These are phyloP conservation scores for Ischnus inquisitorius DNA, from an alignment of 2,888 invertebrate genomes.

Conservation along the genomic window DNA sequence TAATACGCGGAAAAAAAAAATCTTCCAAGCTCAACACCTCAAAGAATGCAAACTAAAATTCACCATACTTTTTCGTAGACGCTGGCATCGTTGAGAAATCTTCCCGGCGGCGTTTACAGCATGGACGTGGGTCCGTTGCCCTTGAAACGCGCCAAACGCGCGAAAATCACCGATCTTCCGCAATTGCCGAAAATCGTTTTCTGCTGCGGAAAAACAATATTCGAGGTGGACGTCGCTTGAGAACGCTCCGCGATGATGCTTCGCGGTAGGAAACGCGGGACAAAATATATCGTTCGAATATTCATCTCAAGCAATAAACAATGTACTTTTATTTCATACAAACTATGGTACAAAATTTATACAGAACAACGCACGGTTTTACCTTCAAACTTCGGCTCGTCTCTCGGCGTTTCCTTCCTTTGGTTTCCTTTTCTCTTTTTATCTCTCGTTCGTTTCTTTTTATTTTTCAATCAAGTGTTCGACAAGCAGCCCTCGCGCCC, in stretches of 20 bases:
- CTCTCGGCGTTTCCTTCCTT: conserved; percentile 75
- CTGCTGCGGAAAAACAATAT: conserved; percentile 87
- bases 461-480: conserved; percentile 60
- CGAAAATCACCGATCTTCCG: conserved; percentile 74
- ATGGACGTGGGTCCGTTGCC: conserved; percentile 87
- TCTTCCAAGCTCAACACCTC: neutral
- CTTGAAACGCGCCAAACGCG: conserved; percentile 67
- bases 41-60: neutral
- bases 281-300: neutral
- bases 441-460: conserved; percentile 41
- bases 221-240: conserved; percentile 87
- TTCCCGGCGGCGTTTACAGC: conserved; percentile 87
- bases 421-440: conserved; percentile 62
- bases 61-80: conserved; percentile 84
- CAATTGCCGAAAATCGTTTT: conserved; percentile 87
- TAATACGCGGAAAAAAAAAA: conserved; percentile 81
- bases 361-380: conserved; percentile 84
- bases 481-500: conserved; percentile 81
- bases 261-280: too few relatives aligned
- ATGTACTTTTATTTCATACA: conserved; percentile 86
- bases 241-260: neutral
- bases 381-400: conserved; percentile 56
- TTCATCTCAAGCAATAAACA: conserved; percentile 86
- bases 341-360: conserved; percentile 89
- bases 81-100: conserved; percentile 86